Percentiles rank a stretch among this genome's conserved stretches.
These are phyloP conservation scores for Byasa hedistus DNA, from an alignment of 2,888 invertebrate genomes.

Conservation along the genomic window DNA sequence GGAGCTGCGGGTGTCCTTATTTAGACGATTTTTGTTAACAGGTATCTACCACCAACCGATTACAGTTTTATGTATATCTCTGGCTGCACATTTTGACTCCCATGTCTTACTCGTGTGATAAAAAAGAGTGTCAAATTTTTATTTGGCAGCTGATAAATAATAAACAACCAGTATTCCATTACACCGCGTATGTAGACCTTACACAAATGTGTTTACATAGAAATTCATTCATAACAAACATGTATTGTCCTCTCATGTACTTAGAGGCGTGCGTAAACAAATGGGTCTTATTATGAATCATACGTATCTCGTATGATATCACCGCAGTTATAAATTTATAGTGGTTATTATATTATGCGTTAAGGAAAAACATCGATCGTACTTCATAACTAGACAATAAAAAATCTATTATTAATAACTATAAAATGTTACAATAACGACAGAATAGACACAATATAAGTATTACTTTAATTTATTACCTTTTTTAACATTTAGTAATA, in stretches of 20 bases:
- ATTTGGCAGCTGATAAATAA: not conserved
- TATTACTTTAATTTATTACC: not conserved
- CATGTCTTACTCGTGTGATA: too few species aligned
- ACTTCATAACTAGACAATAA: not conserved
- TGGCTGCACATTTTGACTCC: too few species aligned
- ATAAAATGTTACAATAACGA: not conserved
- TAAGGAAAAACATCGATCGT: not conserved
- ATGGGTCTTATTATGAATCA: slow-evolving; percentile 9
- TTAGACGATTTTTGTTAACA: too few species aligned
- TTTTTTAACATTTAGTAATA: not conserved
- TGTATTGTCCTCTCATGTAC: not conserved
- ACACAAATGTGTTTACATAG: not conserved
- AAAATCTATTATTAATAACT: not conserved
- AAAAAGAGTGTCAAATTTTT: too few species aligned
- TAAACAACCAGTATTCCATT: not conserved
- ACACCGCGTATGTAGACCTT: not conserved
- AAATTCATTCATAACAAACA: slow-evolving; percentile 2
- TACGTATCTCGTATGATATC: slow-evolving; percentile 1
- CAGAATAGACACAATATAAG: too few species aligned
- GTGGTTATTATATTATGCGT: slow-evolving; percentile 3
- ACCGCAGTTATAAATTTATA: not conserved
- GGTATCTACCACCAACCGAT: too few species aligned
- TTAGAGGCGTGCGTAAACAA: slow-evolving; percentile 5
- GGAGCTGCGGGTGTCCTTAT: too few species aligned
- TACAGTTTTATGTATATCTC: too few species aligned